Percentiles rank a stretch among this genome's conserved stretches.
These are phyloP conservation scores for Isaurus tuberculatus DNA, from an alignment of 92 coral and sea anemone genomes.

Conservation along the genomic window DNA sequence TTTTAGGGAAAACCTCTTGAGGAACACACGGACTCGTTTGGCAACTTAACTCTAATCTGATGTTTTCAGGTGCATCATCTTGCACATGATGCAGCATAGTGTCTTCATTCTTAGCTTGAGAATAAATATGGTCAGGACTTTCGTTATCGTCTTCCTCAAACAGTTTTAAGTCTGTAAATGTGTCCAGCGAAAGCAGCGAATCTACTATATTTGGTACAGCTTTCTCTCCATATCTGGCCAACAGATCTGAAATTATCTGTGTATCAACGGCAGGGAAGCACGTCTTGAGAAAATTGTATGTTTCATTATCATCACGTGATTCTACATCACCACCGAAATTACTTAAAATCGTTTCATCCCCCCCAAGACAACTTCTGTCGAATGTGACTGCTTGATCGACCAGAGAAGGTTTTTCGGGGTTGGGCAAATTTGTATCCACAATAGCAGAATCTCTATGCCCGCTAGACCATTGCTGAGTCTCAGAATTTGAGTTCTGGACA, in stretches of 20 bases:
- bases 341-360: neutral
- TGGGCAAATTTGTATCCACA: neutral
- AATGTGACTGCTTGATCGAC: neutral
- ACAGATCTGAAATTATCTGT: slow-evolving; percentile 39
- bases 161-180: neutral
- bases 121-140: neutral
- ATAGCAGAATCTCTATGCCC: neutral
- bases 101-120: neutral
- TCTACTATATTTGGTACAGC: slow-evolving; percentile 71
- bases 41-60: neutral
- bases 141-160: neutral
- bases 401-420: neutral
- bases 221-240: slow-evolving; percentile 56
- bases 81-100: neutral
- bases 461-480: neutral
- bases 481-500: slow-evolving; percentile 9
- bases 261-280: slow-evolving; percentile 79
- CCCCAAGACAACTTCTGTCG: neutral
- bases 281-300: slow-evolving; percentile 72
- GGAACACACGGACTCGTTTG: neutral
- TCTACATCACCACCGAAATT: slow-evolving; percentile 6
- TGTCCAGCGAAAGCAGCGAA: slow-evolving; percentile 52
- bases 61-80: neutral
- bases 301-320: slow-evolving; percentile 31
- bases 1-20: neutral